Conservation (phyloP, 2,797 vertebrate genomes). For the Apodemus agrarius region DNA sequence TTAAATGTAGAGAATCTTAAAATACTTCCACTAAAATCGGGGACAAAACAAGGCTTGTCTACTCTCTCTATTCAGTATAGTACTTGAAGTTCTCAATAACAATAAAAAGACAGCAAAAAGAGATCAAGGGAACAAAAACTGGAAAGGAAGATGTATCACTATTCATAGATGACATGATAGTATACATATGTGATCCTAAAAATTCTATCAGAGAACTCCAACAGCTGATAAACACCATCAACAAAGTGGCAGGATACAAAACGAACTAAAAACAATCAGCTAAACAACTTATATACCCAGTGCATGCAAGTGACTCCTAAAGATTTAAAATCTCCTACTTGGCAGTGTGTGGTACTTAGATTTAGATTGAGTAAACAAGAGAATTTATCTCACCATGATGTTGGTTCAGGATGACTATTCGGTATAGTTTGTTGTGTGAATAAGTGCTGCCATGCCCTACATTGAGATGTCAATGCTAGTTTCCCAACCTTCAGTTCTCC, state of each 20-base stretch:
- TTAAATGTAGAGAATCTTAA: no score
- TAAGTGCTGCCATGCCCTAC: not conserved
- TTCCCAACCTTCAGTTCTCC: not conserved
- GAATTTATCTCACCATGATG: not conserved
- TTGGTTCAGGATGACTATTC: not conserved
- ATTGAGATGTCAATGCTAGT: not conserved
- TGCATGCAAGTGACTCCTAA: not conserved
- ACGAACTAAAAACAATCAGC: not conserved
- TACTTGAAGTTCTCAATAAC: no score
- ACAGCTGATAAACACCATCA: not conserved
- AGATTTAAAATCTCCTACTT: not conserved
- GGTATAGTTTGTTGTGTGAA: not conserved
- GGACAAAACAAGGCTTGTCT: no score
- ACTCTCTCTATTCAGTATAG: no score
- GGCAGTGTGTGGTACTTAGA: not conserved
- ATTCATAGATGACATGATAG: no score
- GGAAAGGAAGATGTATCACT: no score
- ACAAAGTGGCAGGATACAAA: not conserved
- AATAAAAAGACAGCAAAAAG: no score
- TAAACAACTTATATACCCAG: not conserved
- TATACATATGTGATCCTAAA: no score
- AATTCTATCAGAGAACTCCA: no score
- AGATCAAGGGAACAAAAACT: no score
- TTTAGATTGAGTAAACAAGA: not conserved
- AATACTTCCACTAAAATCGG: no score